Base-by-base conservation (phyloP, 2,797 vertebrate genomes). In the Falco berigora region DNA sequence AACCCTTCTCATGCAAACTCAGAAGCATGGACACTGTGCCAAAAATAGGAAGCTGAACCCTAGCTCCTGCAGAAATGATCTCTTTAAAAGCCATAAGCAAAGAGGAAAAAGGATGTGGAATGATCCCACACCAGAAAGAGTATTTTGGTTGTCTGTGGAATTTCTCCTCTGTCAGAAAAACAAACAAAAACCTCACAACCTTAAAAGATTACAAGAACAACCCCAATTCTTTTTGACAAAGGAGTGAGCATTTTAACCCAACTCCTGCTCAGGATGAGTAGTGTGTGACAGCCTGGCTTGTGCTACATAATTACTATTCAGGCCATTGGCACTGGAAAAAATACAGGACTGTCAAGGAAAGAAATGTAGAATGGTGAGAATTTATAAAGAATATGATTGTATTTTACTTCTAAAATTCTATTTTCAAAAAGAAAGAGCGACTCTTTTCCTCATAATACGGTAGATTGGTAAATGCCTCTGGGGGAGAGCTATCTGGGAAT, bases 361-460 rank as follows among this genome's bases (percentile, higher is more conserved):
- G 42, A 67, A 55, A 85, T 46, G 40, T 18, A 20, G 14, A 83
- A 62, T 50, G 27, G 34, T 69, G 58, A 53, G 53, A 91, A 64
- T 93, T 90, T 94, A 34, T 20, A 17, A 32, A 55, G 53, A 68
- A 89, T 86, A 61, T 58, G 6, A 91, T 59, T 94, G 66, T 71
- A 81, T 63, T 94, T 92, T 96, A 67, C 88, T 92, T 93, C 78
- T 94, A 90, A 95, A 97, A 94, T 91, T 96, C 63, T 82, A 23
- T 94, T 74, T 81, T 75, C 47, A 55, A 69, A 89, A 75, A 66
- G 15, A 53, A 75, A 62, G 75, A 68, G 79, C 85, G 11, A 46
- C 42, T 91, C 81, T 83, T 77, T 95, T 88, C 50, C 83, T 53
- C n/a, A 6, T 38, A 71, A 30, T 74, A 56, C 16, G 14, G 38